Evolutionary conservation across 2,888 invertebrate genomes (phyloP), one percentile per base, ranked within the genome.

Genomic region (Phymatocera aterrima): DNA sequence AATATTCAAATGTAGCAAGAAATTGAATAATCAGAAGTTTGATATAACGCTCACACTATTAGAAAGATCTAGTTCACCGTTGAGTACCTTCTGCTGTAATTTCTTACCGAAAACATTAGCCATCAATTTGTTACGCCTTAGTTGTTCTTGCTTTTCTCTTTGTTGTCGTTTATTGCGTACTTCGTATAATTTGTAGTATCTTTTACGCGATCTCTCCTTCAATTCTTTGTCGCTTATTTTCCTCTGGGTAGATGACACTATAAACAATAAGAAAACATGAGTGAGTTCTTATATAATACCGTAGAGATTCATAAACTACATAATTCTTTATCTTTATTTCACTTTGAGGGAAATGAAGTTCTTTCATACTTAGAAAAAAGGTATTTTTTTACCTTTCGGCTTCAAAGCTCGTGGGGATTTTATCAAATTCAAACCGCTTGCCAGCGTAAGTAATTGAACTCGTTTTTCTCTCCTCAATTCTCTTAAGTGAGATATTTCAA

Each of bases 81-180:
- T 92, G 21, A 95, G 91, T 15, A 94, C 93, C 88, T 93, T 93
- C 86, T 93, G 93, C 87, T 94, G 94, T 70, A 95, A 92, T 91
- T 94, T 95, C 94, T 93, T 94, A 87, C 95, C 95, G 90, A 96
- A 97, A 79, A 96, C 92, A 88, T 94, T 93, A 1, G 94, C 94
- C 93, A 97, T 94, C 37, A 96, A 89, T 83, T 95, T 93, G 91
- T 96, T 96, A 8, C 95, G 94, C 83, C 93, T 93, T 65, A 90
- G 87, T 72, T 92, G 89, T 84, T 94, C 93, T 82, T 94, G 93
- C 78, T 92, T 93, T 70, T 93, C 92, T 82, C 93, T 93, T 79
- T 89, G 88, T 28, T 83, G 85, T 5, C 86, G 84, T 85, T 94
- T 95, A 80, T 92, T 92, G 79, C 94, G 91, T 1, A 96, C 95